Evolutionary conservation across 2,888 invertebrate genomes (phyloP), one percentile per base, ranked within the genome.

Genomic region (Pollenia griseotomentosa): DNA sequence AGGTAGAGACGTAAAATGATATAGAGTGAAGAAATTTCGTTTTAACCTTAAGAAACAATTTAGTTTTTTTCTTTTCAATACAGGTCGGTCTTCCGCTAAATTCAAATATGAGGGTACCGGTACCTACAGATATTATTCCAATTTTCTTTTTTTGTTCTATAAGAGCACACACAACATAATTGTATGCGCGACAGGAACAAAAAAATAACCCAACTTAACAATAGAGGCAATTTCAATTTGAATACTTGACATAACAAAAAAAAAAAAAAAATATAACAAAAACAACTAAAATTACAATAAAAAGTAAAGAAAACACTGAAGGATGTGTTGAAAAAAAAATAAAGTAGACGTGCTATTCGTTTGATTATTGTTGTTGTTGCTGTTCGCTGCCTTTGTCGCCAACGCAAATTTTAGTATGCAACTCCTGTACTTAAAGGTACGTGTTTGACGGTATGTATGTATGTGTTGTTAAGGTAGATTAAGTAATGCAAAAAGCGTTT

Each of bases 201-300:
- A 63, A 75, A 70, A 63, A 59, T 73, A 55, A 59, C 70, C 59
- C 79, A 80, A 42, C 42, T 70, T 48, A 86, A 86, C 86, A 86
- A 86, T 86, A 86, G 86, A 86, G 86, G 86, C 80, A 86, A 86
- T 86, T 86, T 86, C 86, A 86, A 86, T 86, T 86, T 86, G 73
- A 86, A 83, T 80, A 71, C 74, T 85, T 85, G 74, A 19, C 40
- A 75, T 83, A 65, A 80, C 33, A 70, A 74, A 74, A 78, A 77
- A 55, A 51, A 70, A 51, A 40, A 74, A 23, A 63, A 70, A 46
- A n/a, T n/a, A n/a, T 53, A 48, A 77, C 75, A 70, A 44, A 8
- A 74, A 48, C 14, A 5, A 44, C 19, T 55, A 51, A 55, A 74
- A 82, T 74, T 78, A 74, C 46, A 73, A 79, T 68, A 79, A 77